A percentile compares a stretch with the other conserved stretches of the same genome.
Conservation (phyloP, 2,113 vertebrate genomes). For the Coreoperca whiteheadi region DNA sequence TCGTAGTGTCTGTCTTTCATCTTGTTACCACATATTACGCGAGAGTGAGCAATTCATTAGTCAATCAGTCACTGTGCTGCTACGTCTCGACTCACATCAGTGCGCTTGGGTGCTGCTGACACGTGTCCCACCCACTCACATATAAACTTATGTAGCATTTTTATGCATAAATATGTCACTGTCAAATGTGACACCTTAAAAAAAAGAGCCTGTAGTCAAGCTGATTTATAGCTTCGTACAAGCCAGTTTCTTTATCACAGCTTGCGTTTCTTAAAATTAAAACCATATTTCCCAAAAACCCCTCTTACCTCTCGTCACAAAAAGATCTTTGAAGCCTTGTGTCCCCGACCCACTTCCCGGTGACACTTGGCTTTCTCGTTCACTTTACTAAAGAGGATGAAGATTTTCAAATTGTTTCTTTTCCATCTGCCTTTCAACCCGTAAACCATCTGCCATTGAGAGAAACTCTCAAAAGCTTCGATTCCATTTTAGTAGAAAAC, state of each 20-base stretch:
- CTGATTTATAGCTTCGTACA: not conserved
- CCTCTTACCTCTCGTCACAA: not conserved
- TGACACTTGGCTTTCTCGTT: slow-evolving; percentile 35
- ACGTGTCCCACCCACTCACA: not conserved
- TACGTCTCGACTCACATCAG: not conserved
- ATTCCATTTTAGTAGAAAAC: slow-evolving; percentile 9
- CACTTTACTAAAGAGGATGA: slow-evolving; percentile 1
- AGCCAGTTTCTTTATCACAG: not conserved
- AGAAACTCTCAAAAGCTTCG: slow-evolving; percentile 4
- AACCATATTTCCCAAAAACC: not conserved
- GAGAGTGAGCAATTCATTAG: slow-evolving; percentile 6
- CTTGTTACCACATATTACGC: slow-evolving; percentile 17
- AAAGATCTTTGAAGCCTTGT: not conserved
- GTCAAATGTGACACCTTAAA: not conserved
- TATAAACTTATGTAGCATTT: not conserved
- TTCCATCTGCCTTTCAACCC: slow-evolving; percentile 22
- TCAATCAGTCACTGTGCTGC: slow-evolving; percentile 22
- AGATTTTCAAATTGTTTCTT: not conserved
- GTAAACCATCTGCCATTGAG: slow-evolving; percentile 24
- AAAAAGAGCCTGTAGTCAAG: not conserved
- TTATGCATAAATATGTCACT: not conserved
- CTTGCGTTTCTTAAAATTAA: not conserved
- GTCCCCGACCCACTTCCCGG: not conserved
- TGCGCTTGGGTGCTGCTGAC: not conserved
- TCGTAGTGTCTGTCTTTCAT: slow-evolving; percentile 18